Evolutionary conservation across 2,113 vertebrate species (phyloP), one percentile per base, ranked within the genome.

Genomic region (Lophius piscatorius): DNA sequence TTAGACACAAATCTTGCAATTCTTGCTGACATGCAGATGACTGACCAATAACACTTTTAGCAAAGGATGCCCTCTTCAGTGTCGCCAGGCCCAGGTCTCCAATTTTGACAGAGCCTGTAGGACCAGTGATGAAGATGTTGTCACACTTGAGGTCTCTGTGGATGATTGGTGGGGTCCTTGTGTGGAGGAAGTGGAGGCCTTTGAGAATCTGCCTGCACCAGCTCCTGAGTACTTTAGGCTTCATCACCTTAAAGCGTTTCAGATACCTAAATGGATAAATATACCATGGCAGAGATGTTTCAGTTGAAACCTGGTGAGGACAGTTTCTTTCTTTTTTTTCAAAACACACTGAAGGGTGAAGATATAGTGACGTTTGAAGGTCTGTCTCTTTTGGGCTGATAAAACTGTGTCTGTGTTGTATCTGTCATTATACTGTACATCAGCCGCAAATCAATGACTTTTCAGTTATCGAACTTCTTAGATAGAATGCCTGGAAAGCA

Each of bases 101-200:
- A 2, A 99, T 99, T 87, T 99, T 99, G 66, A 99, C 97, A 3
- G 97, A 99, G 71, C 97, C 97, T 0, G 97, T 98, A 48, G 97
- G 97, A 60, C 97, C 97, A 3, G 97, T 99, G 88, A 99, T 99
- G 87, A 99, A 99, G 90, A 99, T 99, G 91, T 99, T 99, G 90
- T 99, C 97, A 46, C 97, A 99, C 88, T 99, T 99, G 36, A 99
- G 93, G 85, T 99, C 97, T 63, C 97, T 90, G 90, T 99, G 97
- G 89, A 99, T 99, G 83, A 99, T 99, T 28, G 97, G 97, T 31
- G 97, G 96, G 2, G 95, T 93, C 80, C 97, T 91, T 0, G 97
- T 99, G 80, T 99, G 97, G 52, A 99, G 93, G 82, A 99, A 99
- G 74, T 95, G 92, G 70, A 99, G 92, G 63, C 97, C 97, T 84